These are phyloP conservation scores for Drosophila ironensis DNA, from an alignment of 1,140 invertebrate species.

Conservation along the genomic window DNA sequence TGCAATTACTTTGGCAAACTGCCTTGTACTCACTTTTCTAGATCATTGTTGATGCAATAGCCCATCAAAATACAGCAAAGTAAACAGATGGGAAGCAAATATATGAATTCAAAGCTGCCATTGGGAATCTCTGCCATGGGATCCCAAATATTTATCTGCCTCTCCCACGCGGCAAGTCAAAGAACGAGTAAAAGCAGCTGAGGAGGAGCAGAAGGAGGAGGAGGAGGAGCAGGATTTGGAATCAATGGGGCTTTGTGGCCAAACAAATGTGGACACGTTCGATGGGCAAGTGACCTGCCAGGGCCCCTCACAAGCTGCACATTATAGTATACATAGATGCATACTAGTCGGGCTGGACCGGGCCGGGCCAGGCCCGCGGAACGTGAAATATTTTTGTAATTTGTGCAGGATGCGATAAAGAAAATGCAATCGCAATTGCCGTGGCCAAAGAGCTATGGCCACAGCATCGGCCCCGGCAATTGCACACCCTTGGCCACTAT, in stretches of 20 bases:
- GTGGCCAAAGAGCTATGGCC: constrained; percentile 2
- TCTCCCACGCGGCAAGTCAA: constrained; percentile 55
- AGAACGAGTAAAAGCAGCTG: constrained; percentile 5
- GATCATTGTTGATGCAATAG: no score
- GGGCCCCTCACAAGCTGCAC: constrained; percentile 17
- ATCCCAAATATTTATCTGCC: constrained; percentile 15
- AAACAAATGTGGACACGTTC: constrained; percentile 54
- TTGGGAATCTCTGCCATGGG: constrained; percentile 6
- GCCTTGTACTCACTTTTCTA: constrained; percentile 1
- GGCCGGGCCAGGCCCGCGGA: constrained; percentile 14
- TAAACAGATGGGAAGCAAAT: no score
- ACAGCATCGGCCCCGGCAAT: constrained; percentile 12
- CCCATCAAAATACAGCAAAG: no score
- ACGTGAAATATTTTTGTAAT: constrained; percentile 67
- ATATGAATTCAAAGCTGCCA: constrained; percentile 17
- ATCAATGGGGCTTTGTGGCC: constrained; percentile 16
- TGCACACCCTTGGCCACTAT: constrained; percentile 31
- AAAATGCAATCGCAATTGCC: constrained; percentile 53
- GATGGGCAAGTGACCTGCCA: constrained; percentile 47
- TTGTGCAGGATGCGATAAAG: constrained; percentile 66
- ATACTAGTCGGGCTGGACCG: not conserved
- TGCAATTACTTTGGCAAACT: constrained; percentile 1
- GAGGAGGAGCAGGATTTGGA: not conserved
- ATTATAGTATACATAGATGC: constrained; percentile 21
- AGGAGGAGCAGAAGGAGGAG: not conserved